A percentile compares a stretch with the other conserved stretches of the same genome.
Evolutionary conservation across 2,113 vertebrate genomes (phyloP).

Genomic region (Scatophagus argus): DNA sequence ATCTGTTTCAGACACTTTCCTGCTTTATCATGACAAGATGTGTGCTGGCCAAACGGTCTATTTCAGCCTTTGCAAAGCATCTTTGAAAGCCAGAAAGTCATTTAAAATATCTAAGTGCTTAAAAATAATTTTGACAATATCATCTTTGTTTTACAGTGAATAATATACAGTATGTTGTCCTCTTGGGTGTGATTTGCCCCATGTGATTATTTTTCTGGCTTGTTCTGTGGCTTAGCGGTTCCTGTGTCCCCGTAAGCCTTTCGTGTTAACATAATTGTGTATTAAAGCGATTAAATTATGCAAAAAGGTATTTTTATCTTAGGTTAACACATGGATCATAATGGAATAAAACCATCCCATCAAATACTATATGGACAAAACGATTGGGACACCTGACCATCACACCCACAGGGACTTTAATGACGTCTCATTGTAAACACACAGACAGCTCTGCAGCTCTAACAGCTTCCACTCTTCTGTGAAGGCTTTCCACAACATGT

Average conservation of each 20-base stretch:
- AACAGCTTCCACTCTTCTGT: too few relatives aligned
- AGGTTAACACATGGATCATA: background rate
- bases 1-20: too few relatives aligned
- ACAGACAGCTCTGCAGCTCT: too few relatives aligned
- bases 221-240: background rate
- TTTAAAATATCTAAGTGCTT: background rate
- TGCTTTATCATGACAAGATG: background rate
- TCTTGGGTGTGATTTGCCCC: background rate
- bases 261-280: background rate
- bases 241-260: background rate
- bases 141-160: background rate
- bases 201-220: background rate
- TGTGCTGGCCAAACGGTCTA: background rate
- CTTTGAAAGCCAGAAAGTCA: background rate
- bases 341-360: background rate
- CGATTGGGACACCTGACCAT: too few relatives aligned
- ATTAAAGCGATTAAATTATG: conserved; percentile 11
- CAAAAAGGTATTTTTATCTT: background rate
- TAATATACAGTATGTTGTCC: background rate
- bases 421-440: too few relatives aligned
- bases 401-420: too few relatives aligned
- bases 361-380: too few relatives aligned
- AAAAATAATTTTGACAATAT: background rate
- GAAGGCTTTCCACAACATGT: too few relatives aligned
- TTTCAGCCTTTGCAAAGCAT: background rate